Base-by-base conservation (phyloP, 1,140 invertebrate species). In the Zelostemma sp. region DNA sequence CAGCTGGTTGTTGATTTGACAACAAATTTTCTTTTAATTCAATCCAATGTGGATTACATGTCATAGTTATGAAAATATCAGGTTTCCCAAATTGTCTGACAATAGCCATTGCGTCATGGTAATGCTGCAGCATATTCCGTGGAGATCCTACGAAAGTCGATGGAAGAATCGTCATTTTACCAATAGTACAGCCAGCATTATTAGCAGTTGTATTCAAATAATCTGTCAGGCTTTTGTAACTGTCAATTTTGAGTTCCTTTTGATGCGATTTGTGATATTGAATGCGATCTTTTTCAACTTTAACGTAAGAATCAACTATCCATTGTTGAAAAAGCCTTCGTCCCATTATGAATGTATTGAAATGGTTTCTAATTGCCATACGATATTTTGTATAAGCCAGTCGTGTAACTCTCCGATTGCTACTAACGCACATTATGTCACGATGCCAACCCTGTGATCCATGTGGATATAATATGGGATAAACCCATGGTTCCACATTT, bases 21-120 rank as follows among this genome's bases (percentile, higher is more conserved):
- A 43, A 14, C 6, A 81, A 43, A 60, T 78, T 80, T 31, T 73
- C 66, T 33, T 17, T 46, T 15, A 81, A 79, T 51, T 81, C 75
- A 15, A 21, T 21, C 72, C 78, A 69, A 88, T 82, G 4, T 19
- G 18, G 21, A 28, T 50, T 6, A 31, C 19, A 28, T 14, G 18
- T 28, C 28, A 25, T 33, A 1, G 47, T 50, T 6, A 14, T 5
- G 86, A 87, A 78, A 76, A 85, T 17, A 71, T 57, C 8, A 70
- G 48, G 6, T 83, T 40, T 40, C 69, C 86, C 82, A 74, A 82
- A 84, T 38, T 74, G 68, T n/a, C 84, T 66, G 11, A 88, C 87
- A 72, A 87, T 88, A 1, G 78, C 56, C 76, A 88, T 86, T 0
- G 82, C 83, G 73, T 88, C 86, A 75, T 87, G 84, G 31, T 79